Evolutionary conservation across 2,888 invertebrate genomes (phyloP), one percentile per base, ranked within the genome.

Genomic region (Lagria hirta): DNA sequence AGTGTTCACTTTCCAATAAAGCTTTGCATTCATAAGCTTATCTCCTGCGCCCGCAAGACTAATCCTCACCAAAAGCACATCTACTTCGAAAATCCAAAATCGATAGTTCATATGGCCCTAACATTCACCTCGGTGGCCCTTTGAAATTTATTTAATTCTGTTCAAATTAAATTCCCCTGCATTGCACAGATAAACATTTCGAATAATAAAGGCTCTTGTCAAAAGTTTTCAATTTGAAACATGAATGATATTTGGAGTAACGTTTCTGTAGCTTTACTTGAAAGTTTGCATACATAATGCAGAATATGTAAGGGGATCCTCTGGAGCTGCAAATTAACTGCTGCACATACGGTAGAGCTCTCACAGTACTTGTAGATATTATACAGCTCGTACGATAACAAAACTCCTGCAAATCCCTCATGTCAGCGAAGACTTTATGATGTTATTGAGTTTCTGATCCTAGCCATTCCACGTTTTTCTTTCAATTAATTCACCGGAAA

Each of bases 1-100:
- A 46, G 54, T 55, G 57, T 57, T 55, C 55, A 48, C 48, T 59
- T 59, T 56, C 52, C 55, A 58, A 53, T 52, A 43, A 49, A 52
- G 60, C 60, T 60, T 60, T 60, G 60, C 58, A 60, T 60, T 58
- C 55, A 58, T 60, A 57, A 58, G 60, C 60, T 58, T 60, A 60
- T 60, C 60, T 57, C 53, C 49, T 44, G 54, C 58, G 58, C 55
- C 58, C 57, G 58, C 56, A 55, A 58, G 53, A 60, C 58, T 60
- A 60, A 60, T 60, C 60, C 60, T 50, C 57, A 44, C 54, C 58
- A 60, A 60, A 58, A 58, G 54, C 60, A 57, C 55, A 53, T 53
- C 16, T 15, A 18, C 24, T 36, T 47, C 52, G 49, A 53, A 60
- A 60, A 60, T 58, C 58, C 57, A 58, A 60, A 60, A 60, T 60